Evolutionary conservation across 2,797 vertebrate genomes (phyloP), one percentile per base, ranked within the genome.

Genomic region (Amphiprion clarkii): DNA sequence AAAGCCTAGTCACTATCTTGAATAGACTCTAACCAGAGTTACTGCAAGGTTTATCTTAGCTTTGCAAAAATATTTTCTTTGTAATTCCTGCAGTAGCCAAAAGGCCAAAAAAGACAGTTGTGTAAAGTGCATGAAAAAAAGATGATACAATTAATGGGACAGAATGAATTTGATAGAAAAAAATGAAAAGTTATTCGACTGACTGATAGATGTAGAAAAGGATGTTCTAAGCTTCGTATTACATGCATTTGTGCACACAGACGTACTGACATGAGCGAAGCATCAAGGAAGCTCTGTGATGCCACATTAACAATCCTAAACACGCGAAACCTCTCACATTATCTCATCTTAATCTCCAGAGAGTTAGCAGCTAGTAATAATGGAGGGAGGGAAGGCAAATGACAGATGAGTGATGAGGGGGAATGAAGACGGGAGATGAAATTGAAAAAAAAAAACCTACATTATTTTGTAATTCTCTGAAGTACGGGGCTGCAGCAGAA

Each of bases 291-390:
- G 31, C 51, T 64, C 48, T 54, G 6, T 67, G 64, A 25, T 23
- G 25, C 54, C 59, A 64, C 56, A 56, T 54, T 53, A 60, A 59
- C 59, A 75, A 78, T 67, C 46, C 51, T 58, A 61, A 86, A 81
- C 70, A 85, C 57, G 59, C 19, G 55, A 73, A 86, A 76, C 62
- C 53, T 57, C 53, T 71, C 58, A 66, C 36, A 69, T 81, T 78
- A 83, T 76, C 61, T 66, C 61, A 75, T 80, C 56, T 72, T 73
- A 79, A 79, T 79, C 59, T 72, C 29, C 36, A 61, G 33, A 63
- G 54, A 75, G 23, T 67, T 36, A 63, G 67, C 36, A 61, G 56
- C 63, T 11, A 39, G 63, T 56, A 85, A 73, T 81, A 83, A 81
- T 10, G 2, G 10, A 17, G 19, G 8, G 4, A 56, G 54, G 44